Conservation (phyloP, 1,140 invertebrate species). For the Euwallacea similis region DNA sequence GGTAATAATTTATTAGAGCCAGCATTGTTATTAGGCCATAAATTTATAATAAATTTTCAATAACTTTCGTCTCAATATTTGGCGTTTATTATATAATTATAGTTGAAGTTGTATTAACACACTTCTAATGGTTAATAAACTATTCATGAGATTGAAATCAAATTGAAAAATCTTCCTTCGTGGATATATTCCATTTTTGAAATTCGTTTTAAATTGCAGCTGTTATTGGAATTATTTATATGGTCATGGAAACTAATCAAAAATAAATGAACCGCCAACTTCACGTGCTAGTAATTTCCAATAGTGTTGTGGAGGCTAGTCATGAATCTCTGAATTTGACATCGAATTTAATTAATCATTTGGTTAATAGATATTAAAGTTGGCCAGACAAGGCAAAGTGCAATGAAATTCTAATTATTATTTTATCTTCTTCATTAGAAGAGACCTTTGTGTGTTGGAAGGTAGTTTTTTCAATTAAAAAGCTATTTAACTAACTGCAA, state of each 20-base stretch:
- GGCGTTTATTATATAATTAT: too few relatives aligned
- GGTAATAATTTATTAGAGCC: too few relatives aligned
- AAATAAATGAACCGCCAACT: constrained; percentile 14
- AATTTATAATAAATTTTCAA: too few relatives aligned
- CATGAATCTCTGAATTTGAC: constrained; percentile 9
- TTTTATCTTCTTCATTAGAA: background rate
- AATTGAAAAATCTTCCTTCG: too few relatives aligned
- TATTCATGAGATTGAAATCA: too few relatives aligned
- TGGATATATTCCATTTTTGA: too few relatives aligned
- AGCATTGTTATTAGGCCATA: too few relatives aligned
- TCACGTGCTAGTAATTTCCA: constrained; percentile 11
- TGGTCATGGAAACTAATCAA: constrained; percentile 11
- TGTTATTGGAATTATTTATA: constrained; percentile 3
- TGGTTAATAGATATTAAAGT: background rate
- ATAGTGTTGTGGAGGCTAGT: constrained; percentile 1
- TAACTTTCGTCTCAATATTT: too few relatives aligned
- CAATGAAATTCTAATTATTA: background rate
- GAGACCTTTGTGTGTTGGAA: background rate
- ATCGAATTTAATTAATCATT: constrained; percentile 12
- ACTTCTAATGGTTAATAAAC: too few relatives aligned
- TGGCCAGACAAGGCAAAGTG: background rate
- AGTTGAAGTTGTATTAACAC: too few relatives aligned
- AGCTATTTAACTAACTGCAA: background rate
- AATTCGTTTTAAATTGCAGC: constrained; percentile 5
- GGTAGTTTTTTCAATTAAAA: background rate